Evolutionary conservation across 30 jellyfish, hydroid and myxozoan genomes (phyloP).

Genomic region (Clytia hemisphaerica): DNA sequence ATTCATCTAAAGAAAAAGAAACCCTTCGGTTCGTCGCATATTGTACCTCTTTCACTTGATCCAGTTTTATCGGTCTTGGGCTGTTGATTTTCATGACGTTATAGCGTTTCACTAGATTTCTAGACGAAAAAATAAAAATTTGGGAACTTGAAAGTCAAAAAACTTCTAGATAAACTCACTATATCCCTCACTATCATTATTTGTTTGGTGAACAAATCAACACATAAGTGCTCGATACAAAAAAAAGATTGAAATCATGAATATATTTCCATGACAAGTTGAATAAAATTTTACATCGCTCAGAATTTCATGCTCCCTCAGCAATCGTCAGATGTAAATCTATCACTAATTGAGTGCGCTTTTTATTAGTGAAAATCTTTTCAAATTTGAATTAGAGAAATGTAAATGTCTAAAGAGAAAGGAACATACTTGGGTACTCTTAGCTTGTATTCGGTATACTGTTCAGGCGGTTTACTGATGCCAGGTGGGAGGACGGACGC

Average conservation of each 20-base stretch:
- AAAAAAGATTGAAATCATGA: not conserved
- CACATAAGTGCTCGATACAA: not conserved
- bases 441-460: slow-evolving; percentile 59
- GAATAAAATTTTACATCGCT: too few relatives aligned
- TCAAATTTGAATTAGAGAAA: too few relatives aligned
- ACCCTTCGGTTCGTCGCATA: too few relatives aligned
- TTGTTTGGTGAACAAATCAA: not conserved
- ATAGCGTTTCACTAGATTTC: slow-evolving; percentile 75
- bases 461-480: too few relatives aligned
- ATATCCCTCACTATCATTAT: too few relatives aligned
- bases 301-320: not conserved
- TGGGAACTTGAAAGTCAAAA: not conserved
- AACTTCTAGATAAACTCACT: too few relatives aligned
- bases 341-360: not conserved
- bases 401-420: not conserved
- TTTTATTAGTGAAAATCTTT: not conserved
- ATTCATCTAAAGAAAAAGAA: too few relatives aligned
- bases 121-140: not conserved
- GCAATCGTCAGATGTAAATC: not conserved
- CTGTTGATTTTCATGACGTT: slow-evolving; percentile 73
- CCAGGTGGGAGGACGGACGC: too few relatives aligned
- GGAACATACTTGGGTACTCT: slow-evolving; percentile 69
- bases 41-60: slow-evolving; percentile 57
- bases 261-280: not conserved
- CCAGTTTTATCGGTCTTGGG: slow-evolving; percentile 74